These are phyloP conservation scores for Petrocephalus microphthalmus DNA, from an alignment of 2,113 vertebrate species.

Conservation along the genomic window DNA sequence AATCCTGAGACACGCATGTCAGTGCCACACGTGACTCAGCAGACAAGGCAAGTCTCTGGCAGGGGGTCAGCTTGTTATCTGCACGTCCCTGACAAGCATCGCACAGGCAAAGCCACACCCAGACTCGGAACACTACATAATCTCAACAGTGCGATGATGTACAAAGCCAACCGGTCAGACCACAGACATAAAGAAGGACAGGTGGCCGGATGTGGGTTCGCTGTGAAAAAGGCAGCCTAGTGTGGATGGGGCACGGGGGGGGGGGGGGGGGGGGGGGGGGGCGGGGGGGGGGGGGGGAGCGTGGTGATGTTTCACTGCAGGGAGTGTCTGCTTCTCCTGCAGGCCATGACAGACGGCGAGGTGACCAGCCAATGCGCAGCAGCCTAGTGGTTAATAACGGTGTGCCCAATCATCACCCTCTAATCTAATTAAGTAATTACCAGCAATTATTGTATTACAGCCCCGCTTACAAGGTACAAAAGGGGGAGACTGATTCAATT, in stretches of 20 bases:
- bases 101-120: not conserved
- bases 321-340: not conserved
- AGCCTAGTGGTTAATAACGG: not conserved
- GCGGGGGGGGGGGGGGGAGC: not conserved
- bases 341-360: not conserved
- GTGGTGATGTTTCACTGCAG: not conserved
- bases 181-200: not conserved
- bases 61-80: not conserved
- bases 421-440: not conserved
- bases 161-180: not conserved
- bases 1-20: not conserved
- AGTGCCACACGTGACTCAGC: not conserved
- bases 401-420: not conserved
- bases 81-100: not conserved
- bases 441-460: not conserved
- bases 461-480: not conserved
- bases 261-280: not conserved
- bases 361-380: not conserved
- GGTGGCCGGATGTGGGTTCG: not conserved
- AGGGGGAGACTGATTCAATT: not conserved
- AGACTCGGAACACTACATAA: not conserved
- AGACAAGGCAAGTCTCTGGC: not conserved
- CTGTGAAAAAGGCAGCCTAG: not conserved
- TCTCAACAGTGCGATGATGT: not conserved
- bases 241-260: not conserved